Conservation (phyloP, 2,797 vertebrate genomes). For the Heteromormyrus szaboi region DNA sequence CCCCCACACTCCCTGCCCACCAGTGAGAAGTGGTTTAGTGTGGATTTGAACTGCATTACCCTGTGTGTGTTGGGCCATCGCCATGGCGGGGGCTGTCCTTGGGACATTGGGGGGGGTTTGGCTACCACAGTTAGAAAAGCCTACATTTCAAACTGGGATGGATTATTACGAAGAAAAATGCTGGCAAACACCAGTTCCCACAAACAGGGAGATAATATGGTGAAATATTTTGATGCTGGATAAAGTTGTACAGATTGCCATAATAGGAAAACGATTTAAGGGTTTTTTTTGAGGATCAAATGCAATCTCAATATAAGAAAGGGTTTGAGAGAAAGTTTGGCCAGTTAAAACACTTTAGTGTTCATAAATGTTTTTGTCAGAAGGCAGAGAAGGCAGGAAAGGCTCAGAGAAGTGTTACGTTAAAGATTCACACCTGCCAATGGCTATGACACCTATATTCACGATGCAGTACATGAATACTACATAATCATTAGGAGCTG, state of each 20-base stretch:
- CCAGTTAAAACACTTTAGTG: background rate
- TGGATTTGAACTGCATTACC: slow-evolving; percentile 1
- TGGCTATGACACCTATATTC: background rate
- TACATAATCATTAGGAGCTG: background rate
- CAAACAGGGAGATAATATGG: background rate
- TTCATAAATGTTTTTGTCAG: background rate
- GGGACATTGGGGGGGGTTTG: background rate
- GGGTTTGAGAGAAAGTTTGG: background rate
- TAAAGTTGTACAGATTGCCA: background rate
- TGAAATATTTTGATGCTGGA: background rate
- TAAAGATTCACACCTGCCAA: background rate
- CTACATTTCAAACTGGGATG: background rate
- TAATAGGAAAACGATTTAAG: background rate
- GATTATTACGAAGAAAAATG: slow-evolving; percentile 1
- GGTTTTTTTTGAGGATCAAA: background rate
- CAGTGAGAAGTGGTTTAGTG: slow-evolving; percentile 7
- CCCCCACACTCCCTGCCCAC: background rate
- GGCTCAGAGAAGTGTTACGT: background rate
- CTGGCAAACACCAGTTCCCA: background rate
- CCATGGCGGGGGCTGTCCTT: background rate
- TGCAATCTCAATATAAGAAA: background rate
- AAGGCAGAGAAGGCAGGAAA: background rate
- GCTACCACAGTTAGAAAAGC: background rate
- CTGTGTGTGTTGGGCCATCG: background rate
- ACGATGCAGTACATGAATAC: background rate